Evolutionary conservation across 2,888 invertebrate species (phyloP).

Genomic region (Clivina fossor): DNA sequence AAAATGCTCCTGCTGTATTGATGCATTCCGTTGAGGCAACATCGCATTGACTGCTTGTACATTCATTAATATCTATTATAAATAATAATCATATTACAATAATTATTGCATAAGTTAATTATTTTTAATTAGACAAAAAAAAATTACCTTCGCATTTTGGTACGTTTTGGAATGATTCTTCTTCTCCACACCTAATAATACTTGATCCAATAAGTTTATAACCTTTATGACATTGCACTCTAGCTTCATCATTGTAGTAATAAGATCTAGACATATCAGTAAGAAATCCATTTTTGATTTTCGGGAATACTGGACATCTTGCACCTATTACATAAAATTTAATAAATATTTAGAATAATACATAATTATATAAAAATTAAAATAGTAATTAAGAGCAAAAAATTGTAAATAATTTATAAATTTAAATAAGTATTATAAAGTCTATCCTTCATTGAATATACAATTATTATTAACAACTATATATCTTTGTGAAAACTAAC

Average conservation of each 20-base stretch:
- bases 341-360: slow-evolving; percentile 18
- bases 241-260: slow-evolving; percentile 85
- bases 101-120: slow-evolving; percentile 2
- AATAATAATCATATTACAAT: slow-evolving; percentile 16
- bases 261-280: slow-evolving; percentile 77
- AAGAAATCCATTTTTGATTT: slow-evolving; percentile 84
- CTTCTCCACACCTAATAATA: slow-evolving; percentile 81
- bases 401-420: too few species aligned
- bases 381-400: too few species aligned
- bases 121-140: slow-evolving; percentile 8
- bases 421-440: too few species aligned
- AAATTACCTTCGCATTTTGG: slow-evolving; percentile 77
- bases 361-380: slow-evolving; percentile 4
- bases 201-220: slow-evolving; percentile 83
- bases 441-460: too few species aligned
- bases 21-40: slow-evolving; percentile 87
- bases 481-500: background rate
- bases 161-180: slow-evolving; percentile 78
- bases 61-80: slow-evolving; percentile 80
- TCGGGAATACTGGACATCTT: slow-evolving; percentile 72
- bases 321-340: slow-evolving; percentile 59
- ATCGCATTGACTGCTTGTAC: slow-evolving; percentile 86
- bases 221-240: slow-evolving; percentile 89
- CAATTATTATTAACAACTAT: too few species aligned
- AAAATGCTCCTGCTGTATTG: slow-evolving; percentile 86